Base-by-base conservation (phyloP, 2,797 vertebrate species). In the Clarias laeviceps region DNA sequence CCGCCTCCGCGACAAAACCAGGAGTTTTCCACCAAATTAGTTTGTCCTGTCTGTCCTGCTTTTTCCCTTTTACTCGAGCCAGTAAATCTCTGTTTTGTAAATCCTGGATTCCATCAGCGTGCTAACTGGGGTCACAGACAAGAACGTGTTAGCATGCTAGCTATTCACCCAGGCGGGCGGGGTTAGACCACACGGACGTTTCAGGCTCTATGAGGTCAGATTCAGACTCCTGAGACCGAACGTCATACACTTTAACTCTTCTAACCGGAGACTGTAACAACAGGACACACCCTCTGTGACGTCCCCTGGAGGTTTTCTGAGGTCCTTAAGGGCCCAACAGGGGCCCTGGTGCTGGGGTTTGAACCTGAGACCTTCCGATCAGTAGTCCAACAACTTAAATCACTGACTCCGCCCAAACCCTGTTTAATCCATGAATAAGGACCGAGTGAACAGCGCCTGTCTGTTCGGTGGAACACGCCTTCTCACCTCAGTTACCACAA, bases 1-100 rank as follows among this genome's bases (percentile, higher is more conserved):
- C 88, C 84, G 89, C 88, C 82, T 82, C 87, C 82, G 70, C 54
- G 85, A 83, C 81, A 77, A 70, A 76, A 91, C 76, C 82, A 83
- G 78, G 69, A 62, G 88, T 91, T 91, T 91, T 90, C 89, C 88
- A 90, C 76, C 78, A 74, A 73, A 89, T 90, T 84, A 88, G 83
- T 81, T 82, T 84, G 87, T 85, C 84, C 61, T 81, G 77, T 40
- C 73, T 59, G 78, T 76, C 45, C 45, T 45, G 45, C 80, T 85
- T 82, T 73, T 9, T 7, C 20, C 32, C 64, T 37, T 80, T 64
- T 34, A 4, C 32, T 82, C 65, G 56, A 84, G 68, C 74, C 45
- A 86, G 12, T 87, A 90, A 90, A 89, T 86, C 78, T 87, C 79
- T 86, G 57, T 76, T 82, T 82, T 76, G 78, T 83, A 77, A 45